Base-by-base conservation (phyloP, 92 coral and sea anemone species). In the Parazoanthus swiftii region DNA sequence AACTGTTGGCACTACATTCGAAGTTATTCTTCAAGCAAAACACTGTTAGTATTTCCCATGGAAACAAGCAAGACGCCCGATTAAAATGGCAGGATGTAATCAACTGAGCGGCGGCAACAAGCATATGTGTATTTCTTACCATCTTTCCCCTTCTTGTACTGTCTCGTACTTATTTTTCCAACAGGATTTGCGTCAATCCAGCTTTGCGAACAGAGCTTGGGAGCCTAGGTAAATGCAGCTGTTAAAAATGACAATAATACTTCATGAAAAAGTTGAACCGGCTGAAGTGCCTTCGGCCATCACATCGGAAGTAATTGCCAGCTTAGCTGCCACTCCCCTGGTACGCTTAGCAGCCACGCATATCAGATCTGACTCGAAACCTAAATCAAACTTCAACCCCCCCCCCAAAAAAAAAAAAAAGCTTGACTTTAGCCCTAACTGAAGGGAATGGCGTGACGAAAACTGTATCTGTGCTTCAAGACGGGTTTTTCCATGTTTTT, bases 31-130 rank as follows among this genome's bases (percentile, higher is more conserved):
- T 76, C n/a, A 8, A 25, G 10, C 35, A 20, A 23, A 39, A 36
- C 29, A 39, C n/a, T 74, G 79, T 74, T 74, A 29, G 79, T 20
- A 38, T 44, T 76, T 76, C 79, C 79, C 79, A 76, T 76, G 79
- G 79, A 76, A 76, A 76, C 79, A 76, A 44, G 39, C 39, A 26
- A 8, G 43, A 76, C 46, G 51, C 79, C 16, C 37, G 44, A 35
- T 33, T 36, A 36, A 10, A 1, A 33, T 73, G 8, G 51, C 46
- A 16, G 4, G 48, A 21, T 38, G 43, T 35, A 1, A 9, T 4
- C 36, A 38, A 23, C 14, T 38, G 26, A 39, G 29, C 29, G 25
- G 79, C 2, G 79, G 11, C 0, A 37, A 38, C 48, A 75, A 75
- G 46, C 79, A 75, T 8, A 44, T 37, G 25, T 20, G 43, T 8